Evolutionary conservation across 2,797 vertebrate genomes (phyloP).

Genomic region (Hydrophis major): DNA sequence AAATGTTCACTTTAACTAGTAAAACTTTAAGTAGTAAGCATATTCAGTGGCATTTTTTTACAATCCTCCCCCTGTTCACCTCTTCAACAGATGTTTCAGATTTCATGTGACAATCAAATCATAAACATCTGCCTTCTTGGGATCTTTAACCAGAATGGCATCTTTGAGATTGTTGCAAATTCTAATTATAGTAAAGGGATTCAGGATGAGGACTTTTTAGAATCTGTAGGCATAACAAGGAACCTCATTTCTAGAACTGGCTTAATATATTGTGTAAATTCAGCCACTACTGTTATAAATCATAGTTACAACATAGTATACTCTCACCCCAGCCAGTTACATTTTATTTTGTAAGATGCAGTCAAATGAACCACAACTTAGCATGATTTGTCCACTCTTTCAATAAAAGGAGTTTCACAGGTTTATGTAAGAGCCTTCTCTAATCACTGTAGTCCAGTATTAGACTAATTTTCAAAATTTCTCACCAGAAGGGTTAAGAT

Average conservation of each 20-base stretch:
- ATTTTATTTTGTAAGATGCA: background rate
- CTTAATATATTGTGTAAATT: background rate
- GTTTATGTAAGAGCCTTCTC: background rate
- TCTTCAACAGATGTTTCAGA: background rate
- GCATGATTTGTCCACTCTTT: background rate
- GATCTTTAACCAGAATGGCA: background rate
- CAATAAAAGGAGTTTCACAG: background rate
- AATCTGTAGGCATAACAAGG: background rate
- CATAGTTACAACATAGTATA: background rate
- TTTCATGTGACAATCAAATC: background rate
- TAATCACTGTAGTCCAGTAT: background rate
- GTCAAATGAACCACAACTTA: background rate
- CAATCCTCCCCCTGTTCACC: background rate
- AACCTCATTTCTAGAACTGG: background rate
- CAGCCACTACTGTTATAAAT: background rate
- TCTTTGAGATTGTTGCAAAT: background rate
- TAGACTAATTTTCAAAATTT: background rate
- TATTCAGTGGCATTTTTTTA: background rate
- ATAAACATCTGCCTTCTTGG: background rate
- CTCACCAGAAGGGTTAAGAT: background rate
- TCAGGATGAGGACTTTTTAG: background rate
- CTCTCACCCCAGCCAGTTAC: background rate
- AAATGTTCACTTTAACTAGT: background rate
- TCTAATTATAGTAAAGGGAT: background rate
- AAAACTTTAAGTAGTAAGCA: background rate